Conservation (phyloP, 2,888 invertebrate genomes). For the Eilema depressum region DNA sequence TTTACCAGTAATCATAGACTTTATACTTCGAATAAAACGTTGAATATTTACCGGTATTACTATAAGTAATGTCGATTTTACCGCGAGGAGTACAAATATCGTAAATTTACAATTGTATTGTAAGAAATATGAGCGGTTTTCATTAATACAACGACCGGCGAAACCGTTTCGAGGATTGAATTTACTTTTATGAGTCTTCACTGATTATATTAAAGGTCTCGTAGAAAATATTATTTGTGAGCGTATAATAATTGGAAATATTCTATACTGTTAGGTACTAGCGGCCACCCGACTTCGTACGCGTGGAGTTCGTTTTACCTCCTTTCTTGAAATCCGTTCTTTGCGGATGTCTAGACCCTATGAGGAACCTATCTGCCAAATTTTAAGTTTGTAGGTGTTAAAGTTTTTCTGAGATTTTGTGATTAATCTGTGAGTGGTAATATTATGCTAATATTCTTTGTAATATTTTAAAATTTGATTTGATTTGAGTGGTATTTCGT, state of each 20-base stretch:
- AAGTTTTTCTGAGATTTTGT: too few species aligned
- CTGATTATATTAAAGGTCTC: conserved; percentile 8
- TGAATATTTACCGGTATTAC: neutral
- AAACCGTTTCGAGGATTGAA: conserved; percentile 25
- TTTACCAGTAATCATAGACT: neutral
- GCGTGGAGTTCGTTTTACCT: too few species aligned
- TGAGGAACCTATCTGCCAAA: too few species aligned
- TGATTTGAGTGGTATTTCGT: too few species aligned
- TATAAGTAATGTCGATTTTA: conserved; percentile 31
- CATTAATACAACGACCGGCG: conserved; percentile 29
- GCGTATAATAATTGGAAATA: neutral
- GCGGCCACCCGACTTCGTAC: too few species aligned
- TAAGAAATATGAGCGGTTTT: conserved; percentile 39
- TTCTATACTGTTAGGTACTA: neutral
- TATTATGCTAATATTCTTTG: too few species aligned
- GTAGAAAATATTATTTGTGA: neutral
- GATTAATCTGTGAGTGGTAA: too few species aligned
- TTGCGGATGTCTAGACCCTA: too few species aligned
- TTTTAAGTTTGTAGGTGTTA: too few species aligned
- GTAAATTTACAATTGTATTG: conserved; percentile 32
- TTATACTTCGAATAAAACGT: conserved; percentile 12
- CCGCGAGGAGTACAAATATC: conserved; percentile 25
- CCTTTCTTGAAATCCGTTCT: too few species aligned
- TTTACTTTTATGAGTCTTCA: conserved; percentile 25
- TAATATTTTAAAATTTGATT: too few species aligned